phyloP scores from a whole-genome alignment of 2,888 invertebrate genomes.

The Isoperla grammatica region DNA sequence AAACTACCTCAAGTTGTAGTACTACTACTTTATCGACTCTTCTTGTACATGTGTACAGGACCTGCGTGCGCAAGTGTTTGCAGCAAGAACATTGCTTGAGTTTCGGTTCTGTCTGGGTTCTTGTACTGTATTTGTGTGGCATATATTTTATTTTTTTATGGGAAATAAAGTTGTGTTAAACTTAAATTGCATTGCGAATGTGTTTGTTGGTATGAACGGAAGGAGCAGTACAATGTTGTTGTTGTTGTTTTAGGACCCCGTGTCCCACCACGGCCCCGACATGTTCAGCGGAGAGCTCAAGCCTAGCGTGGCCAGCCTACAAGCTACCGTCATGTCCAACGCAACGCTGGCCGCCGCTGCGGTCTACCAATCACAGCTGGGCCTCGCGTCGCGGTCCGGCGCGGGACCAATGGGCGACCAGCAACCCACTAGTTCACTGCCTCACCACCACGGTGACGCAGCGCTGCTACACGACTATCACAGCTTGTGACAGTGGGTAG shows the following conservation, averaged over 20 bases:
- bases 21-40: no score
- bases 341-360: conserved; percentile 34
- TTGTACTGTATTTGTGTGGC: no score
- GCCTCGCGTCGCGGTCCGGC: conserved; percentile 27
- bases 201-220: no score
- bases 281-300: conserved; percentile 32
- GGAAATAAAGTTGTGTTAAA: no score
- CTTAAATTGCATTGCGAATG: no score
- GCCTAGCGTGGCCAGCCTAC: conserved; percentile 34
- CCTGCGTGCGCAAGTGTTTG: no score
- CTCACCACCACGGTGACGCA: conserved; percentile 30
- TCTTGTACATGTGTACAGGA: no score
- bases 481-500: conserved; percentile 41
- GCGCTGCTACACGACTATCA: conserved; percentile 39
- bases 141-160: no score
- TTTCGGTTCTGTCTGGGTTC: no score
- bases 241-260: conserved; percentile 3
- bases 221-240: no score
- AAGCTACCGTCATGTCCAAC: conserved; percentile 36
- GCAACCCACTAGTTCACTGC: conserved; percentile 21
- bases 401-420: conserved; percentile 27
- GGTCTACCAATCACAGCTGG: conserved; percentile 35
- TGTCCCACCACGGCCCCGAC: conserved; percentile 32
- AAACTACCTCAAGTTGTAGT: no score
- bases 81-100: no score